Conservation (phyloP, 2,888 invertebrate genomes). For the Lottia scabra region DNA sequence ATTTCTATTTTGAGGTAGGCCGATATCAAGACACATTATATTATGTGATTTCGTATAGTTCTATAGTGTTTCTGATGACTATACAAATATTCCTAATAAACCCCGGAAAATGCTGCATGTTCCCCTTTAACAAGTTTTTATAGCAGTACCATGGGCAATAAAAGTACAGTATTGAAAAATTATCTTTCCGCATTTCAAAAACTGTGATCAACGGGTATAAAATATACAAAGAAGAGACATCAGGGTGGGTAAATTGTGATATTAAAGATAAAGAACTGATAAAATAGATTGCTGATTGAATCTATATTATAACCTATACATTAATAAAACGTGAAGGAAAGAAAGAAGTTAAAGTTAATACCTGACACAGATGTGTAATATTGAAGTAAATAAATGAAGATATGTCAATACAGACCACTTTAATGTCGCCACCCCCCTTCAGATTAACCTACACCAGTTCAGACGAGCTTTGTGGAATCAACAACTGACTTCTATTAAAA, state of each 20-base stretch:
- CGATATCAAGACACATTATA: too few species aligned
- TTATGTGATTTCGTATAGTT: too few species aligned
- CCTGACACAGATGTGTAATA: not conserved
- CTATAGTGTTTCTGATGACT: too few species aligned
- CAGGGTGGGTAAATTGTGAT: not conserved
- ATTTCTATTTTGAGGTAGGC: too few species aligned
- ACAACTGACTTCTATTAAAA: too few species aligned
- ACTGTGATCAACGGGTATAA: too few species aligned
- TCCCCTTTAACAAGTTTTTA: too few species aligned
- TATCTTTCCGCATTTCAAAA: too few species aligned
- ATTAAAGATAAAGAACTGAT: not conserved
- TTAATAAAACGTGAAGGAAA: not conserved
- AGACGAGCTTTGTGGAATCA: not conserved
- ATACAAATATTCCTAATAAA: too few species aligned
- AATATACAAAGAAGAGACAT: not conserved
- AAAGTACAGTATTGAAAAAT: too few species aligned
- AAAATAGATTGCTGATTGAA: not conserved
- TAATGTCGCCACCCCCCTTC: not conserved
- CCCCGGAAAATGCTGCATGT: too few species aligned
- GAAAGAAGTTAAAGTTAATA: not conserved
- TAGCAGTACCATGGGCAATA: too few species aligned
- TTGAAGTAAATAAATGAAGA: not conserved
- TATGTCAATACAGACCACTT: conserved; percentile 1
- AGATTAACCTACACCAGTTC: not conserved
- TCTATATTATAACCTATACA: not conserved